Evolutionary conservation across 2,113 vertebrate genomes (phyloP), one percentile per base, ranked within the genome.

Genomic region (Gobiocypris rarus): DNA sequence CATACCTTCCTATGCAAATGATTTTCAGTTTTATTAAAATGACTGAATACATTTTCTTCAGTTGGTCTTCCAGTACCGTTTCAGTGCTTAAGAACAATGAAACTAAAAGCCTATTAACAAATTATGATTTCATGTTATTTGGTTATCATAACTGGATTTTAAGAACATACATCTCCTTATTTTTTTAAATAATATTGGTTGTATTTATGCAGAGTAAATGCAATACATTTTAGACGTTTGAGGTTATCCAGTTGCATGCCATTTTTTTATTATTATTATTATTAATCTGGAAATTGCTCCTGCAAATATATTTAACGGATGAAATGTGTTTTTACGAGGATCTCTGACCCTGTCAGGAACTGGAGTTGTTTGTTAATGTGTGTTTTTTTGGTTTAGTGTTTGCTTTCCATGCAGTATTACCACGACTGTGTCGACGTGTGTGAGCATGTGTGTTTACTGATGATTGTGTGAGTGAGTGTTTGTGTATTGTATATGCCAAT

Each of bases 131-230:
- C 19, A 71, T 61, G 15, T 73, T 67, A 56, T 79, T 83, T 71
- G 43, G 31, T 83, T 85, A 52, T 67, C 31, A 75, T 81, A 85
- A 86, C 70, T 93, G 77, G 89, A 81, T 89, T 91, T 91, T 92
- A 94, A 94, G 93, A 70, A 91, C 93, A 94, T 91, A 88, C 93
- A 94, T 94, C 94, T 94, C 92, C 93, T 94, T 92, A 38, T 92
- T 91, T 71, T n/a, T 50, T 50, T 50, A 1, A 89, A 93, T 91
- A 89, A 86, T 83, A 59, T 82, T 50, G 78, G 63, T 69, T 69
- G 50, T 89, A 89, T 89, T 90, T 93, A 92, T 93, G 92, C 93
- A 92, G 93, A 96, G 94, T 93, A 93, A 75, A 71, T 70, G 52
- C 93, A 94, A 93, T 91, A 67, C 91, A 94, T 95, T 95, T 86